Conservation (phyloP, 2,888 invertebrate species). For the Drosophila niveifrons region DNA sequence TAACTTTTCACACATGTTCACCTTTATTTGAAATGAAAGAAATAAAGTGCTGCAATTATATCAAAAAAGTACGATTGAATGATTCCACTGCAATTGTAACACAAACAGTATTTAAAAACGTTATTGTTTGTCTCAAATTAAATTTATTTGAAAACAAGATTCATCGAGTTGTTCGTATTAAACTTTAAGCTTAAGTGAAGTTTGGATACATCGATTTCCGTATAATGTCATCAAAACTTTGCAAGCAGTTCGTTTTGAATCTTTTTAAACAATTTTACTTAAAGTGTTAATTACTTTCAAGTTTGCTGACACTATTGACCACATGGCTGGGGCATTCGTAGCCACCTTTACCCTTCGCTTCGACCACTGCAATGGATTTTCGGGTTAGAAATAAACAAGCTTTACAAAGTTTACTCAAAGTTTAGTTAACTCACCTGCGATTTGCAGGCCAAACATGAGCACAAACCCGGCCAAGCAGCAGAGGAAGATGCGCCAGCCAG, state of each 20-base stretch:
- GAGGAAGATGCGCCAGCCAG: slow-evolving; percentile 88
- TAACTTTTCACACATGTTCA: no score
- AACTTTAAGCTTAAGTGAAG: no score
- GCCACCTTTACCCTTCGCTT: slow-evolving; percentile 57
- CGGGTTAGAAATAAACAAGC: neutral
- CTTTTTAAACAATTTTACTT: neutral
- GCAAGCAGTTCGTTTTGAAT: no score
- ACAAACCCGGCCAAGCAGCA: slow-evolving; percentile 90
- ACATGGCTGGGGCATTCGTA: slow-evolving; percentile 48
- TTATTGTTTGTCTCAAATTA: neutral
- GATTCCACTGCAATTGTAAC: neutral
- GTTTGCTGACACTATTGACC: neutral
- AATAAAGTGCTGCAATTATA: no score
- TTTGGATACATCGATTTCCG: neutral
- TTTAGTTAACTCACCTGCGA: slow-evolving; percentile 69
- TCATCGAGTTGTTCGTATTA: neutral
- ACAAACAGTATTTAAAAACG: neutral
- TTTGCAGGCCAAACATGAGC: slow-evolving; percentile 90
- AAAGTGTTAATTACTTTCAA: neutral
- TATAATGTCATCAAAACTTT: neutral
- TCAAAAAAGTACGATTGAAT: no score
- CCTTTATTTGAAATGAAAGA: no score
- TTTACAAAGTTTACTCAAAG: no score
- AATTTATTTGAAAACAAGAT: neutral
- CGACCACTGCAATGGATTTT: slow-evolving; percentile 52